Evolutionary conservation across 2,113 vertebrate genomes (phyloP), one percentile per base, ranked within the genome.

Genomic region (Percina caprodes): DNA sequence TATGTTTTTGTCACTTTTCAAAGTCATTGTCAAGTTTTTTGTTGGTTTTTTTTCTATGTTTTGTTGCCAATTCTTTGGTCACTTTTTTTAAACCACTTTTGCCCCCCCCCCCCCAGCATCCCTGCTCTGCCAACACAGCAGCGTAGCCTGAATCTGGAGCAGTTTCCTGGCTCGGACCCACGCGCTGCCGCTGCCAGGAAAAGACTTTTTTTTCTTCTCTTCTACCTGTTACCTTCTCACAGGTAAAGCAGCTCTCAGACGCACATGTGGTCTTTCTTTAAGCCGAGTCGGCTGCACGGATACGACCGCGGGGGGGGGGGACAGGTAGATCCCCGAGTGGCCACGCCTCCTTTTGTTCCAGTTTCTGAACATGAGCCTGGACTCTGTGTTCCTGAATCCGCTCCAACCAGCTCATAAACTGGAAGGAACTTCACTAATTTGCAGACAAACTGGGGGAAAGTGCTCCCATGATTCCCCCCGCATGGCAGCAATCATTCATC

Each of bases 121-220:
- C n/a, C n/a, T n/a, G n/a, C n/a, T n/a, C n/a, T n/a, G n/a, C n/a
- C n/a, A n/a, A n/a, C n/a, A n/a, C n/a, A n/a, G n/a, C n/a, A n/a
- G n/a, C n/a, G n/a, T n/a, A n/a, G n/a, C n/a, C n/a, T n/a, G n/a
- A n/a, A n/a, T n/a, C n/a, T n/a, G n/a, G n/a, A n/a, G n/a, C n/a
- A n/a, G n/a, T 92, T 93, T 93, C 90, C 92, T 95, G 93, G 93
- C 91, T 79, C 54, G 0, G 79, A 74, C 77, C 74, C 84, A 58
- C 59, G 19, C 1, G 60, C 77, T 3, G 30, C 77, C 52, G 5
- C 80, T 91, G 93, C 93, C 93, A 94, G 93, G 93, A 94, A 94
- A 87, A 83, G 7, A 18, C 75, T 76, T 85, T 82, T 86, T 83
- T 74, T 54, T 12, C 51, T 19, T 16, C 4, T 35, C 77, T 69